Evolutionary conservation across 2,888 invertebrate genomes (phyloP).

Genomic region (Branchinecta sandiegonensis): DNA sequence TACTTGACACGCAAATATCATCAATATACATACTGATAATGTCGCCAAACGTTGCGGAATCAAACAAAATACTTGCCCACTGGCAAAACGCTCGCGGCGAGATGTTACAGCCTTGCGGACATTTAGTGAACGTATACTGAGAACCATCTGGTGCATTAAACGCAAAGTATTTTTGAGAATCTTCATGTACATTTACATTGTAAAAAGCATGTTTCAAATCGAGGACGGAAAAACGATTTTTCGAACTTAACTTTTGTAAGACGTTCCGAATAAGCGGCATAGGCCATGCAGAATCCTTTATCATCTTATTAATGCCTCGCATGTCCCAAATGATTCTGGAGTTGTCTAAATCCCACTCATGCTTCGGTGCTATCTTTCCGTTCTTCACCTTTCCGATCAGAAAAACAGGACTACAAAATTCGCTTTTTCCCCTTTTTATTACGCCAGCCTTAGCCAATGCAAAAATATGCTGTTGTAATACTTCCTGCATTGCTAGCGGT

Average conservation of each 20-base stretch:
- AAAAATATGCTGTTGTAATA: neutral
- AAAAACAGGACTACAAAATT: neutral
- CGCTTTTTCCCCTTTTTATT: neutral
- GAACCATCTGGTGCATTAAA: neutral
- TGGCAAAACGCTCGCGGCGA: neutral
- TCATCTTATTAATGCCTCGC: neutral
- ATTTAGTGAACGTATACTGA: neutral
- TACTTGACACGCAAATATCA: neutral
- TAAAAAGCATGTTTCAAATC: neutral
- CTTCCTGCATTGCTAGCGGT: neutral
- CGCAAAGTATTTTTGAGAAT: neutral
- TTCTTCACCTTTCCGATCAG: neutral
- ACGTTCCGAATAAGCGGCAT: neutral
- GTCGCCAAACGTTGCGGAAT: neutral
- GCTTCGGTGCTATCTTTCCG: neutral
- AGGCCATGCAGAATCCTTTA: neutral
- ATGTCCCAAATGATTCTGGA: neutral
- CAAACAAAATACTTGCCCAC: neutral
- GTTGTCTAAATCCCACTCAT: neutral
- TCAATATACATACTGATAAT: neutral
- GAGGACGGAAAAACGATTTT: neutral
- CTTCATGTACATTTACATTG: neutral
- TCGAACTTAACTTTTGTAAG: neutral
- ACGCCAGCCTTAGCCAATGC: neutral
- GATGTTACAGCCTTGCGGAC: neutral